A percentile compares a stretch with the other conserved stretches of the same genome.
These are phyloP conservation scores for Kradibia gibbosae DNA, from an alignment of 1,140 invertebrate species.

Conservation along the genomic window DNA sequence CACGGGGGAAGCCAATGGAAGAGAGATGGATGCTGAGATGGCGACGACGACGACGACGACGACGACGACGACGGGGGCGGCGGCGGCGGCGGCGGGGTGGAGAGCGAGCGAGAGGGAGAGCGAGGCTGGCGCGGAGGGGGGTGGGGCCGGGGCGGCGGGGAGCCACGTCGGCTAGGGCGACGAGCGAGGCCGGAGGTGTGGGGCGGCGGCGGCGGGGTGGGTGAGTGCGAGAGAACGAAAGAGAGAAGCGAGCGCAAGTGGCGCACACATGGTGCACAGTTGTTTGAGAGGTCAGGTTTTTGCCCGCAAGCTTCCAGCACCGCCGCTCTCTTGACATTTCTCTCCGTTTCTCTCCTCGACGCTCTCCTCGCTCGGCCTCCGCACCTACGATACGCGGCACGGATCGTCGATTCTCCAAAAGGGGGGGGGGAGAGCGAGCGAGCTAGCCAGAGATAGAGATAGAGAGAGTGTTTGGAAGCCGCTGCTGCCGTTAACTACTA, in stretches of 20 bases:
- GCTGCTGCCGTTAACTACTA: neutral
- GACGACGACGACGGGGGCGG: too few relatives aligned
- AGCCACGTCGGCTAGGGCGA: too few relatives aligned
- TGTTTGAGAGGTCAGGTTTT: conserved; percentile 73
- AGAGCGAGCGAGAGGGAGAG: too few relatives aligned
- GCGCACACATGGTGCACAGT: conserved; percentile 72
- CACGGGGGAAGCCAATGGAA: neutral
- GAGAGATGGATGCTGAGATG: neutral
- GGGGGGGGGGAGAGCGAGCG: too few relatives aligned
- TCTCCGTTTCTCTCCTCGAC: neutral
- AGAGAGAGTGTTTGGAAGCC: too few relatives aligned
- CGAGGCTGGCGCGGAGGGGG: too few relatives aligned
- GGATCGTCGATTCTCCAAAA: neutral
- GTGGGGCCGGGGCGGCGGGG: too few relatives aligned
- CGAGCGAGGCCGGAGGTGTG: too few relatives aligned
- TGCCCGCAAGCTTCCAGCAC: conserved; percentile 66
- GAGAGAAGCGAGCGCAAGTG: conserved; percentile 65
- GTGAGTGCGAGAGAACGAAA: conserved; percentile 51
- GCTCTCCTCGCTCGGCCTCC: neutral
- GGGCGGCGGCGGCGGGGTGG: too few relatives aligned
- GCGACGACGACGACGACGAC: too few relatives aligned
- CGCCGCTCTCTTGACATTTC: conserved; percentile 59
- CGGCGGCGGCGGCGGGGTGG: neutral
- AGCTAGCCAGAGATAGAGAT: too few relatives aligned
- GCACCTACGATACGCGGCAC: neutral